Percentiles rank a stretch among this genome's conserved stretches.
These are phyloP conservation scores for Busseola fusca DNA, from an alignment of 2,888 invertebrate species.

Conservation along the genomic window DNA sequence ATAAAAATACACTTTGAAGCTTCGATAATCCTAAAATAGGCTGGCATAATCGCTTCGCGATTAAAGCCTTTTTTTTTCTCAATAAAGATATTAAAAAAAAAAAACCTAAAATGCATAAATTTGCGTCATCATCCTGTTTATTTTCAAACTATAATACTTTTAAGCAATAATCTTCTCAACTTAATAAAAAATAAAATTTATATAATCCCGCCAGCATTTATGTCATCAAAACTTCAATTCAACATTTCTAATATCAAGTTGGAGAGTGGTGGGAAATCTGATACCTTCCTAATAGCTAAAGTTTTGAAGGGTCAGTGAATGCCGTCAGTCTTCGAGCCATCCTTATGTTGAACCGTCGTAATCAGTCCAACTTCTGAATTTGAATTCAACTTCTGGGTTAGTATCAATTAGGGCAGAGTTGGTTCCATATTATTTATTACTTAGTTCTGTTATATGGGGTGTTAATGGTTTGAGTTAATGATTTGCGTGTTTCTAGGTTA, in stretches of 20 bases:
- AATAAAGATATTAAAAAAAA: too few species aligned
- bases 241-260: slow-evolving; percentile 48
- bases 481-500: background rate
- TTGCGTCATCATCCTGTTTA: background rate
- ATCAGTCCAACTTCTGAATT: slow-evolving; percentile 45
- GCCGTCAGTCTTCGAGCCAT: slow-evolving; percentile 34
- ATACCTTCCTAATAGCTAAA: slow-evolving; percentile 46
- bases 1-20: background rate
- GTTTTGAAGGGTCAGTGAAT: slow-evolving; percentile 50
- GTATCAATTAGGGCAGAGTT: slow-evolving; percentile 36
- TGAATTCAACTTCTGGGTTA: slow-evolving; percentile 41
- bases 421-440: slow-evolving; percentile 21
- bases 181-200: background rate
- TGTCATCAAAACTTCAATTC: slow-evolving; percentile 37
- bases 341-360: slow-evolving; percentile 50
- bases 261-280: slow-evolving; percentile 32
- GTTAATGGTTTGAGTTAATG: slow-evolving; percentile 9
- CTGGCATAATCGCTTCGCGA: too few species aligned
- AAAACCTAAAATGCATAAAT: background rate
- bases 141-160: background rate
- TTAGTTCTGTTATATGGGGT: slow-evolving; percentile 4
- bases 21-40: background rate
- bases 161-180: background rate
- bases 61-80: too few species aligned
- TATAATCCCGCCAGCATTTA: slow-evolving; percentile 12